Conservation (phyloP, 2,888 invertebrate genomes). For the Drosophila anomalata region DNA sequence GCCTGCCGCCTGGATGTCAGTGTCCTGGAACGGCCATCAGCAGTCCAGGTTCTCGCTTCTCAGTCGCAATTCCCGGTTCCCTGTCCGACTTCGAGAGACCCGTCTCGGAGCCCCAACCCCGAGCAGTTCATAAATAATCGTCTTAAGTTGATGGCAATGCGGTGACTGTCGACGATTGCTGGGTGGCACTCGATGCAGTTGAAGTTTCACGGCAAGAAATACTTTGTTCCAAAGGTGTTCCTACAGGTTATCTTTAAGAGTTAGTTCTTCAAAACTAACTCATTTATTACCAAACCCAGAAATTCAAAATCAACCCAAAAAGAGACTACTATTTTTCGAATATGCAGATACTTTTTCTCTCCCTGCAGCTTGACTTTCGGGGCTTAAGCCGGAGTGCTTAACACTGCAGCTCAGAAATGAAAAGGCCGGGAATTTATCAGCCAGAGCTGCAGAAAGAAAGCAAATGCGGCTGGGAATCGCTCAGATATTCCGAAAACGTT, state of each 20-base stretch:
- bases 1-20: slow-evolving; percentile 57
- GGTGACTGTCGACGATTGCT: slow-evolving; percentile 59
- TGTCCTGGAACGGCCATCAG: slow-evolving; percentile 73
- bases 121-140: slow-evolving; percentile 80
- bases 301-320: neutral
- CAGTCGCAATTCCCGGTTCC: slow-evolving; percentile 21
- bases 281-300: too few relatives aligned
- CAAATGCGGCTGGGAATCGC: slow-evolving; percentile 44
- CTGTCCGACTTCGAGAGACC: slow-evolving; percentile 3
- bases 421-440: slow-evolving; percentile 34
- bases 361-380: slow-evolving; percentile 32
- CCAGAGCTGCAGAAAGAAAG: slow-evolving; percentile 48
- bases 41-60: slow-evolving; percentile 16
- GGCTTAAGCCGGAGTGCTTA: slow-evolving; percentile 32
- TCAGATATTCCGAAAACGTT: slow-evolving; percentile 77
- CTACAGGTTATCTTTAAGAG: neutral
- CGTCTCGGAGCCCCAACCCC: slow-evolving; percentile 10
- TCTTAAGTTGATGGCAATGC: slow-evolving; percentile 73
- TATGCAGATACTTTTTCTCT: neutral
- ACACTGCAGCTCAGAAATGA: slow-evolving; percentile 38
- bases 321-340: neutral
- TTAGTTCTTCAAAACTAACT: too few relatives aligned
- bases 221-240: neutral
- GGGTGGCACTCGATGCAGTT: slow-evolving; percentile 56
- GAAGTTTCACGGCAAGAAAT: slow-evolving; percentile 20